Conservation (phyloP, 2,888 invertebrate species). For the Troglohyphantes excavatus region DNA sequence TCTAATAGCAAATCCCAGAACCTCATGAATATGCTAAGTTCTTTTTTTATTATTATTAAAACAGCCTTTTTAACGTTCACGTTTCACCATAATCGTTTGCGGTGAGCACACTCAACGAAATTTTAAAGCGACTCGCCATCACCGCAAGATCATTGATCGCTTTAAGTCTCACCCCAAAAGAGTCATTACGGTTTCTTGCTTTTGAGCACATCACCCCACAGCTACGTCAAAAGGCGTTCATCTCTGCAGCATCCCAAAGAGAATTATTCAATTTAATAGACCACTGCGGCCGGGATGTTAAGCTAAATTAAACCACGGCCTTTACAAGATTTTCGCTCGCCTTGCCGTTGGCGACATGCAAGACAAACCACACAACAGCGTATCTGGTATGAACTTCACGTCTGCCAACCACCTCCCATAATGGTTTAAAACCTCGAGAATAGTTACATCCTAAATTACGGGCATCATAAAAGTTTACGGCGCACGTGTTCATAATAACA, state of each 20-base stretch:
- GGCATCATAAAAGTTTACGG: constrained; percentile 34
- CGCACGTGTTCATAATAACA: constrained; percentile 53
- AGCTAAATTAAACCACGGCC: constrained; percentile 37
- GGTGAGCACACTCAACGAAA: too few species aligned
- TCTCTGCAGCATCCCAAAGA: constrained; percentile 6
- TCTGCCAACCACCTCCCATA: not conserved
- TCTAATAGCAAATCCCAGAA: too few species aligned
- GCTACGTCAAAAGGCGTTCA: not conserved
- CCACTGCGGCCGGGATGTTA: constrained; percentile 8
- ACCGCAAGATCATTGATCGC: not conserved
- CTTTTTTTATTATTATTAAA: too few species aligned
- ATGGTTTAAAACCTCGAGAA: constrained; percentile 34
- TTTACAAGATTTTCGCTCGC: not conserved
- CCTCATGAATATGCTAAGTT: too few species aligned
- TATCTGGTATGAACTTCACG: constrained; percentile 31
- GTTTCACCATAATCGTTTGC: too few species aligned
- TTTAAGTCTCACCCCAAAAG: not conserved
- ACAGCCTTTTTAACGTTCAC: too few species aligned
- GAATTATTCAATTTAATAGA: constrained; percentile 59
- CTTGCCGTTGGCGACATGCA: constrained; percentile 12
- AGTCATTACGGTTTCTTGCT: not conserved
- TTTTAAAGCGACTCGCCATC: not conserved
- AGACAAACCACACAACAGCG: not conserved
- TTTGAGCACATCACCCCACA: not conserved
- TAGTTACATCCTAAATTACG: constrained; percentile 26